Percentiles rank a stretch among this genome's conserved stretches.
phyloP scores from a whole-genome alignment of 2,888 invertebrate species.

The Cheilosia soror region DNA sequence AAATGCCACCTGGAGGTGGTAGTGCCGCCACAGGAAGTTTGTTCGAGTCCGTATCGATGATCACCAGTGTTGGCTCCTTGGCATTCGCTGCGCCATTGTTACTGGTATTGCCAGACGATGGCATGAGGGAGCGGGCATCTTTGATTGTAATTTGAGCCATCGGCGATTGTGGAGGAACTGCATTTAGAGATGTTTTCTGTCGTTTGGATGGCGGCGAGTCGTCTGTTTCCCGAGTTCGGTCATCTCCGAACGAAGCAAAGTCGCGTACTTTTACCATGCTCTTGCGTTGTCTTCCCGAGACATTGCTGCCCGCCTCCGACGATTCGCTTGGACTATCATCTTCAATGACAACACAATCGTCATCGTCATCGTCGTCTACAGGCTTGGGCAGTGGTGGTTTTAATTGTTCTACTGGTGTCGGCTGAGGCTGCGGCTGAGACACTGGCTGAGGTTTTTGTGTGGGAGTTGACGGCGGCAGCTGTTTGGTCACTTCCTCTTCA shows the following conservation, averaged over 20 bases:
- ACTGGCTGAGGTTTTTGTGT: background rate
- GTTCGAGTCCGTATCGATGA: slow-evolving; percentile 87
- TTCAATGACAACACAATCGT: slow-evolving; percentile 85
- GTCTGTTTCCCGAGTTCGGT: slow-evolving; percentile 84
- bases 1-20: slow-evolving; percentile 85
- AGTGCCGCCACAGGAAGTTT: slow-evolving; percentile 55
- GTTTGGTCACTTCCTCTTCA: slow-evolving; percentile 71
- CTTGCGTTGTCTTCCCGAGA: slow-evolving; percentile 83
- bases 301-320: slow-evolving; percentile 74
- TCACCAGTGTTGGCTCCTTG: slow-evolving; percentile 90
- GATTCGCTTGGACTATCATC: slow-evolving; percentile 83
- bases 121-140: slow-evolving; percentile 82
- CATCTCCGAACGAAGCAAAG: slow-evolving; percentile 82
- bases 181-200: slow-evolving; percentile 75
- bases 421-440: slow-evolving; percentile 6
- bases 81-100: slow-evolving; percentile 82
- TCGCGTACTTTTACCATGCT: slow-evolving; percentile 80
- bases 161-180: slow-evolving; percentile 43
- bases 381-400: slow-evolving; percentile 68
- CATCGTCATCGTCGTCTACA: slow-evolving; percentile 84
- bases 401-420: slow-evolving; percentile 66
- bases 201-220: slow-evolving; percentile 84
- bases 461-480: background rate
- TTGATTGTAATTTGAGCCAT: slow-evolving; percentile 82
- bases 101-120: slow-evolving; percentile 41